Base-by-base conservation (phyloP, 64 coral and sea anemone genomes). In the Acropora yongei region DNA sequence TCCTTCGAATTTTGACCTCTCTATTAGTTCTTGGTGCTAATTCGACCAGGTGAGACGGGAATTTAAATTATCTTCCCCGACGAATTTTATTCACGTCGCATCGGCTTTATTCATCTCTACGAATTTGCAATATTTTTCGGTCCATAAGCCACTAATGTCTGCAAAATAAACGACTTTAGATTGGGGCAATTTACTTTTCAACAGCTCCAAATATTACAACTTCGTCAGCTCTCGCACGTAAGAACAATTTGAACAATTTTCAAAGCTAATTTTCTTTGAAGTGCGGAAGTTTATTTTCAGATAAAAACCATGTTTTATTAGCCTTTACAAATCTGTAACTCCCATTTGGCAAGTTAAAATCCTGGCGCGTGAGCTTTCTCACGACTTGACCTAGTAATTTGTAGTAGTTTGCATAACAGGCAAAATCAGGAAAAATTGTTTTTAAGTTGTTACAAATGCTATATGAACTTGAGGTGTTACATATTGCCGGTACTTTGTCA, bases 161-260 rank as follows among this genome's bases (percentile, higher is more conserved):
- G 69, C n/a, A 73, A 73, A 40, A 73, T 73, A 73, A 73, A 73
- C n/a, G 69, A 73, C 41, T 73, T 73, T 73, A 30, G 69, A 73
- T 73, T 0, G 41, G 41, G 41, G 7, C 10, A 16, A 6, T 40
- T 73, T 73, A 30, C 69, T 73, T 73, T 73, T n/a, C 5, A 30
- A 19, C n/a, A 5, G 69, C 3, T 73, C 20, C n/a, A 73, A 40
- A 73, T 39, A 73, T 73, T 73, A 73, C 69, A 4, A 41, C 69
- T 73, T 73, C n/a, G n/a, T 30, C 51, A 6, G 69, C 69, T 73
- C 30, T 73, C n/a, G 18, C 4, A 73, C 16, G 69, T 39, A 73
- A 40, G 69, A 73, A 73, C 7, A 73, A 73, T 73, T 73, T 73
- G 30, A 16, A 16, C 69, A 73, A 63, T 63, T 63, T 73, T 73